phyloP scores from a whole-genome alignment of 2,113 vertebrate species.

The Psilopsiagon aymara region DNA sequence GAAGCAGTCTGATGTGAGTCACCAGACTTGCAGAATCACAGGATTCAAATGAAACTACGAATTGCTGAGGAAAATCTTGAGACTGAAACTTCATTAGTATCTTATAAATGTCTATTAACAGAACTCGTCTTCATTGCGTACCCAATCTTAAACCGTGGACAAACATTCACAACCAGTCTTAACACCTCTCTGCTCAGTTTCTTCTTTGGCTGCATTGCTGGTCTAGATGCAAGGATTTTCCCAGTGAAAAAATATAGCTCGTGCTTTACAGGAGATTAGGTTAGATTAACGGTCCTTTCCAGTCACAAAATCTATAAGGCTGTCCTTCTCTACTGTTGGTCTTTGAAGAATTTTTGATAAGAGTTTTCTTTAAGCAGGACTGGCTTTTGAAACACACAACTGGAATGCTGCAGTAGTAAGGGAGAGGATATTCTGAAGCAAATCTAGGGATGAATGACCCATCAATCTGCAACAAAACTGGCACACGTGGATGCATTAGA shows the following conservation, averaged over 20 bases:
- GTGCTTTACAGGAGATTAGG: neutral
- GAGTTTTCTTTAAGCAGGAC: neutral
- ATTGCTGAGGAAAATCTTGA: neutral
- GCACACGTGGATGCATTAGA: neutral
- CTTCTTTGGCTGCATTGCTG: neutral
- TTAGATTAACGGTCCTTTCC: neutral
- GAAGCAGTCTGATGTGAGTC: neutral
- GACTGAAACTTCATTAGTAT: neutral
- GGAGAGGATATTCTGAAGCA: neutral
- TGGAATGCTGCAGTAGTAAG: neutral
- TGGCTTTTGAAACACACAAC: rapidly evolving
- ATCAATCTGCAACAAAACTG: neutral
- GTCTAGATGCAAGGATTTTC: neutral
- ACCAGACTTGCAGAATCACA: neutral
- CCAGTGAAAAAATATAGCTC: neutral
- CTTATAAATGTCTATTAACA: neutral
- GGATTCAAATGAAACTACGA: neutral
- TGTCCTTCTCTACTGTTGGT: neutral
- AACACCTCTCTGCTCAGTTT: neutral
- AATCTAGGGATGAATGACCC: neutral
- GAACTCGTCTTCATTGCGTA: neutral
- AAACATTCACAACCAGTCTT: neutral
- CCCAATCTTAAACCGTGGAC: neutral
- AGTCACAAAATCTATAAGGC: neutral
- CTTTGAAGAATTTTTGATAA: neutral